Evolutionary conservation across 2,113 vertebrate genomes (phyloP), one percentile per base, ranked within the genome.

Genomic region (Pyrgilauda ruficollis): DNA sequence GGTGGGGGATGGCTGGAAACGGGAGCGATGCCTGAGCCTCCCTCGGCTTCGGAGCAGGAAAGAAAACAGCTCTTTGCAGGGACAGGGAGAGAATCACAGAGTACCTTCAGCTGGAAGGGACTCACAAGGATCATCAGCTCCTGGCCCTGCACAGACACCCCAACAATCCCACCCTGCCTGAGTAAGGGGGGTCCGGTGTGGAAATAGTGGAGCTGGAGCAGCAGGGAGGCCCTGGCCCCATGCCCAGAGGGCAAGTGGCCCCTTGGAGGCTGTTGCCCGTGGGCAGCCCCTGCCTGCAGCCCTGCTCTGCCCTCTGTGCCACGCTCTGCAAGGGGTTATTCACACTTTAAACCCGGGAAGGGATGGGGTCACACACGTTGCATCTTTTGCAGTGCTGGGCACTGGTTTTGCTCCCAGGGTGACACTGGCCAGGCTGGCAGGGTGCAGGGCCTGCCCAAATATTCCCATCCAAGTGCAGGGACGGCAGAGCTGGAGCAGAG

Each of bases 341-440:
- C 41, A 0, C 56, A 2, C 7, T 26, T 13, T 11, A 67, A 44
- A 31, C 15, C 59, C 28, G 43, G 1, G 4, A 33, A 37, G 26
- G 17, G 21, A 19, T 1, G 22, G 84, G 50, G 4, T 46, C 19
- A 20, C 62, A 28, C 35, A 2, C 0, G 0, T 1, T 20, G 27
- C 35, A 9, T 9, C 19, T 14, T 27, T 30, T 13, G 11, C 10
- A 1, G 37, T 14, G 43, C 52, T 39, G 11, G 64, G 61, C 52
- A 6, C 84, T 67, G 8, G 1, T 72, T 90, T 67, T 46, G 24
- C 66, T 84, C 19, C 53, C 15, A 14, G 55, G 39, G 20, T 13
- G 75, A 43, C 1, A 1, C 37, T 82, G 89, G 66, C 55, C 28
- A 31, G 68, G 59, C 68, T 81, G 75, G 52, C 59, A 64, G 63